A percentile compares a stretch with the other conserved stretches of the same genome.
These are phyloP conservation scores for Struthidea cinerea DNA, from an alignment of 2,113 vertebrate genomes.

Conservation along the genomic window DNA sequence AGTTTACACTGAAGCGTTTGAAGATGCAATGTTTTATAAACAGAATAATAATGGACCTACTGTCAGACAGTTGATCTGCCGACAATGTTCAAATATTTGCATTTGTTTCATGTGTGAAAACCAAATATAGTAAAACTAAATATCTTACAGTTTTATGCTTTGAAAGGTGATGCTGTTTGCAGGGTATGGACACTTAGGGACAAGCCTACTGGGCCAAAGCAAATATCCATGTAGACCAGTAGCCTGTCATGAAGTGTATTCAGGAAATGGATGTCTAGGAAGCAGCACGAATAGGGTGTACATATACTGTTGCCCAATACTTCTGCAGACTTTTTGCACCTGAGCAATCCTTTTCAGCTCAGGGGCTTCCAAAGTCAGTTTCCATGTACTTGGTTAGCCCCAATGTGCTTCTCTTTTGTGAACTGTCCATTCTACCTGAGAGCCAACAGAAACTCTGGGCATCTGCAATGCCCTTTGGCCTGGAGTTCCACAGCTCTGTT, in stretches of 20 bases:
- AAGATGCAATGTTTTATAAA: background rate
- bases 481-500: background rate
- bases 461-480: background rate
- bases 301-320: rapidly evolving
- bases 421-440: background rate
- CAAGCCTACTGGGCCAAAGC: background rate
- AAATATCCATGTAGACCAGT: background rate
- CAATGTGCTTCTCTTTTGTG: background rate
- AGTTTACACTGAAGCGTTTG: background rate
- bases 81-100: background rate
- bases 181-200: background rate
- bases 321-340: background rate
- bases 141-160: background rate
- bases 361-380: background rate
- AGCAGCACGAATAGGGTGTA: background rate
- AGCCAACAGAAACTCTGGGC: background rate
- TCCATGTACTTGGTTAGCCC: background rate
- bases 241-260: background rate
- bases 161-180: background rate
- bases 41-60: background rate
- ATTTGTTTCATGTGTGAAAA: constrained; percentile 4
- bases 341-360: background rate
- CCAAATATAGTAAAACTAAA: background rate
- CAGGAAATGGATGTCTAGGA: background rate
- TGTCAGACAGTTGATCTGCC: background rate